phyloP scores from a whole-genome alignment of 2,888 invertebrate species.

The Hyposoter dolosus region DNA sequence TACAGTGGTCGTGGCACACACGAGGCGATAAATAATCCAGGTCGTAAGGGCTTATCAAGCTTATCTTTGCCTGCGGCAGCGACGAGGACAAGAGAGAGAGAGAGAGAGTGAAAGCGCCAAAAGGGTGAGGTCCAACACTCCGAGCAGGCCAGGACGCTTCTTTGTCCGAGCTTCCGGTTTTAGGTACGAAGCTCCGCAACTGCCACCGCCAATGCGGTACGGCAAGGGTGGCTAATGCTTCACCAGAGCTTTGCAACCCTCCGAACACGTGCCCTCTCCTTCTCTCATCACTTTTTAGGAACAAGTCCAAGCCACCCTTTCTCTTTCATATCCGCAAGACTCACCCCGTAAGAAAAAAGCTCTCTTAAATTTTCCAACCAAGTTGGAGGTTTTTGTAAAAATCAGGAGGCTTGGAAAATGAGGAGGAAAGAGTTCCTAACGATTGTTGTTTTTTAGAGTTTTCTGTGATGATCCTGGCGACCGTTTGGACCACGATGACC shows the following conservation, averaged over 20 bases:
- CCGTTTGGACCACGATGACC: not conserved
- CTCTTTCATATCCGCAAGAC: not conserved
- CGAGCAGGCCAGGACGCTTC: conserved; percentile 60
- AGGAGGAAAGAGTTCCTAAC: conserved; percentile 22
- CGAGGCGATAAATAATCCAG: conserved; percentile 71
- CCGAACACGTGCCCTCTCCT: conserved; percentile 24
- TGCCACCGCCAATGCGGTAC: conserved; percentile 56
- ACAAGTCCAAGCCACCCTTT: conserved; percentile 34
- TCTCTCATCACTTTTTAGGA: conserved; percentile 23
- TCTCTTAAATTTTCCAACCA: too few relatives aligned
- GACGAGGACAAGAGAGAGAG: conserved; percentile 44
- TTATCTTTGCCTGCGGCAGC: conserved; percentile 64
- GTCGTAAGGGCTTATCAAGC: conserved; percentile 71
- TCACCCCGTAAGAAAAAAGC: not conserved
- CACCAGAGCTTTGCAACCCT: conserved; percentile 45
- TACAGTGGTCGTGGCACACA: conserved; percentile 48
- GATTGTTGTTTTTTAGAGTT: not conserved
- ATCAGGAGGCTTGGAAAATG: conserved; percentile 10
- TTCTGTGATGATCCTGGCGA: not conserved
- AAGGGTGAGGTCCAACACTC: conserved; percentile 49
- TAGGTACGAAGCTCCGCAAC: conserved; percentile 49
- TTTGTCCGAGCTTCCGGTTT: conserved; percentile 69
- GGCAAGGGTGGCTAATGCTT: conserved; percentile 56
- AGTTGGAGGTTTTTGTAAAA: too few relatives aligned
- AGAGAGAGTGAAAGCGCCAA: not conserved